A percentile compares a stretch with the other conserved stretches of the same genome.
Conservation (phyloP, 2,888 invertebrate genomes). For the Caenorhabditis auriculariae region DNA sequence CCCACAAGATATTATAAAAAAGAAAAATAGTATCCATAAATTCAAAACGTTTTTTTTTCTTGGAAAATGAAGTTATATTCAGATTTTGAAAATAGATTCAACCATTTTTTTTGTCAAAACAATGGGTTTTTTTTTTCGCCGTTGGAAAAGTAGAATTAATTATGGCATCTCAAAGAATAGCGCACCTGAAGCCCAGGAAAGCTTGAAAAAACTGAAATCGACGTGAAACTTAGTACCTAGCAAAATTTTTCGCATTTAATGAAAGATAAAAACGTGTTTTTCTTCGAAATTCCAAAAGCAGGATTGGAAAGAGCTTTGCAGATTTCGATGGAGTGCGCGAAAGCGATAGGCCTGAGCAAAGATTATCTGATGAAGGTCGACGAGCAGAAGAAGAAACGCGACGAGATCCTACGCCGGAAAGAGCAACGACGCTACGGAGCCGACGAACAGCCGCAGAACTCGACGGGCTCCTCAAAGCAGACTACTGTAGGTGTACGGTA, state of each 20-base stretch:
- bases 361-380: slow-evolving; percentile 58
- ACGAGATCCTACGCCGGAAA: slow-evolving; percentile 49
- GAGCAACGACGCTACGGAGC: slow-evolving; percentile 29
- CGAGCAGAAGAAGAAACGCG: slow-evolving; percentile 55
- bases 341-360: slow-evolving; percentile 55
- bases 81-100: not conserved
- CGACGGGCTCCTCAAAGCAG: not conserved
- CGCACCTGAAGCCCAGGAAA: too few species aligned
- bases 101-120: too few species aligned
- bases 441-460: slow-evolving; percentile 3
- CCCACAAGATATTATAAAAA: too few species aligned
- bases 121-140: too few species aligned
- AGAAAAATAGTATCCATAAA: too few species aligned
- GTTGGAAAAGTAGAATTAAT: too few species aligned
- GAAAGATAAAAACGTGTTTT: not conserved
- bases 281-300: not conserved
- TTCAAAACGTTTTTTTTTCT: not conserved
- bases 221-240: too few species aligned
- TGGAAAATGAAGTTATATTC: not conserved
- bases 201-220: too few species aligned
- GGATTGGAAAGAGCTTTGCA: slow-evolving; percentile 1
- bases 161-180: too few species aligned
- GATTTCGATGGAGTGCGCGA: slow-evolving; percentile 46
- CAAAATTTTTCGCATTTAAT: not conserved
- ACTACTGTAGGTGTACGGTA: too few species aligned